Evolutionary conservation across 2,113 vertebrate species (phyloP).

Genomic region (Ovibos moschatus): DNA sequence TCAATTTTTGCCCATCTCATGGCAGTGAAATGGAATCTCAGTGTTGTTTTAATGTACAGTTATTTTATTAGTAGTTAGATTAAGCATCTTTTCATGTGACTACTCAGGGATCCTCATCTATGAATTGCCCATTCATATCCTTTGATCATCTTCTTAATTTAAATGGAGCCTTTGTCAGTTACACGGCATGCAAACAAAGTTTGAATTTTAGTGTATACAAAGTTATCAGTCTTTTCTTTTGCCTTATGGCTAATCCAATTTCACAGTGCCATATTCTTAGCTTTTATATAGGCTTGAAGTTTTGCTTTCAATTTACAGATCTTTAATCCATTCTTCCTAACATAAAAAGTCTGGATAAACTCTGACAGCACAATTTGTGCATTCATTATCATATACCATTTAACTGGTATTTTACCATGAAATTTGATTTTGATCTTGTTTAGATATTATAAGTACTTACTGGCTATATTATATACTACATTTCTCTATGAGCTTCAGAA

Average conservation of each 20-base stretch:
- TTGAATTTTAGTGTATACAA: not conserved
- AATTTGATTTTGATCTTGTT: not conserved
- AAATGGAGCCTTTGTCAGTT: not conserved
- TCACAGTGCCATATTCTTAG: not conserved
- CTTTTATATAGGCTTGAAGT: constrained; percentile 11
- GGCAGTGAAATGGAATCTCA: not conserved
- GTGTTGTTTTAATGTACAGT: not conserved
- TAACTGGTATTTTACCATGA: not conserved
- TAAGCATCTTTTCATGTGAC: not conserved
- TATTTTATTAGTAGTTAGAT: not conserved
- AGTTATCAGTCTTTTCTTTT: not conserved
- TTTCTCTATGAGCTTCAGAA: not conserved
- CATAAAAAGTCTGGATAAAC: not conserved
- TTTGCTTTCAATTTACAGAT: not conserved
- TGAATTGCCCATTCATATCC: not conserved
- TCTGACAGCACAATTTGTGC: not conserved
- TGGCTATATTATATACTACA: not conserved
- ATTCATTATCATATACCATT: not conserved
- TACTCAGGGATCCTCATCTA: not conserved
- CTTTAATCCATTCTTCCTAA: not conserved
- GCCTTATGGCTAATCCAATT: not conserved
- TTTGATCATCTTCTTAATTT: constrained; percentile 27
- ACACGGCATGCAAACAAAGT: not conserved
- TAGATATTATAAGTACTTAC: not conserved
- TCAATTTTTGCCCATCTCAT: not conserved